phyloP scores from a whole-genome alignment of 2,797 vertebrate species.

The Platalea minor region DNA sequence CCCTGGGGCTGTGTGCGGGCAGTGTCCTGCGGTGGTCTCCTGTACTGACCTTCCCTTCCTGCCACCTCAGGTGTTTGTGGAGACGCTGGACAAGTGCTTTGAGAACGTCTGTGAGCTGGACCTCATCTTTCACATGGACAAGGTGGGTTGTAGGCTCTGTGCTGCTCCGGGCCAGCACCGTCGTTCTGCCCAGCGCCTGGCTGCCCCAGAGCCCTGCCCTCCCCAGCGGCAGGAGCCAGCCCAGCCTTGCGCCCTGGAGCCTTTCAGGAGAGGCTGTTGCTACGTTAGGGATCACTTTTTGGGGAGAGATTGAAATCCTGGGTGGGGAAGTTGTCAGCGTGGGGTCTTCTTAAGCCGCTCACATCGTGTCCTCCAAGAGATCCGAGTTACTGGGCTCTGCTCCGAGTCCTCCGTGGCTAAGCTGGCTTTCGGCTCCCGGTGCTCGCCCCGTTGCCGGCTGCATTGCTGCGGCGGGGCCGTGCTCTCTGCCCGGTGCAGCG shows the following conservation, averaged over 20 bases:
- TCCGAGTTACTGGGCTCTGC: not conserved
- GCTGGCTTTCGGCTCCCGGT: fast-evolving
- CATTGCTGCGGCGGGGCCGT: not conserved
- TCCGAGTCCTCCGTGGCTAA: fast-evolving
- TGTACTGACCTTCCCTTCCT: not conserved
- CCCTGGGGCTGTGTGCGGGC: not conserved
- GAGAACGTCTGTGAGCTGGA: conserved; percentile 85
- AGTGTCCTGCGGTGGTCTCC: not conserved
- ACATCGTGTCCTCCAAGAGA: fast-evolving
- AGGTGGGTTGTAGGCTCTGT: conserved; percentile 67
- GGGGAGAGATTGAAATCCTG: not conserved
- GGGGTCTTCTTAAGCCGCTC: not conserved
- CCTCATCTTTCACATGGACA: conserved; percentile 87
- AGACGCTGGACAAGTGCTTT: conserved; percentile 85
- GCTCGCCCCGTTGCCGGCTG: not conserved
- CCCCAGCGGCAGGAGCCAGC: not conserved
- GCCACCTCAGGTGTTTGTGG: conserved; percentile 80
- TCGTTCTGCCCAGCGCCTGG: not conserved
- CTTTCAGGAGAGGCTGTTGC: not conserved
- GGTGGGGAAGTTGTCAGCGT: not conserved
- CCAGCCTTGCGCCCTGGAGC: not conserved
- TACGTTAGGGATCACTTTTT: not conserved
- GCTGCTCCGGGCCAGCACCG: not conserved
- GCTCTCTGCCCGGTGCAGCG: not conserved
- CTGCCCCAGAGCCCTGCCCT: not conserved